phyloP scores from a whole-genome alignment of 2,113 vertebrate species.

The Coturnix japonica region DNA sequence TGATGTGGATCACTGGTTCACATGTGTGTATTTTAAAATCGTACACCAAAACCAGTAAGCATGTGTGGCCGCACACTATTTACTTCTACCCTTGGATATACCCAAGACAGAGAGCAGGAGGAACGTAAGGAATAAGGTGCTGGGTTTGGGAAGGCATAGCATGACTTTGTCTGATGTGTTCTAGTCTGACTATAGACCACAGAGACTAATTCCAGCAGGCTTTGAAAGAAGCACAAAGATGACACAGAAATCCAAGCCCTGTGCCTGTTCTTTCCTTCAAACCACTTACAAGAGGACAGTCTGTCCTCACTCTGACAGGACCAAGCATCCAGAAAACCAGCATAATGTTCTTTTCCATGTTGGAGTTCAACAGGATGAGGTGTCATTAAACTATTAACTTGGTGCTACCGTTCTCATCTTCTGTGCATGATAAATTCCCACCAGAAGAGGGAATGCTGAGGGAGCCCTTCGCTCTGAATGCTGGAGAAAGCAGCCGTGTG shows the following conservation, averaged over 20 bases:
- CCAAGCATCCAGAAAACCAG: neutral
- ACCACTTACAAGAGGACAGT: neutral
- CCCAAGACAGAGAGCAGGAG: neutral
- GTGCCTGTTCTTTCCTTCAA: neutral
- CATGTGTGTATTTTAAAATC: neutral
- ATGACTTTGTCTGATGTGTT: neutral
- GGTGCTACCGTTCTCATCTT: neutral
- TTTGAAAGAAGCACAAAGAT: neutral
- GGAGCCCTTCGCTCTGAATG: neutral
- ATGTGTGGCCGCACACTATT: accelerated
- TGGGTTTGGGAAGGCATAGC: too few species aligned
- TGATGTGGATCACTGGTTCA: neutral
- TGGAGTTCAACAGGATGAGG: neutral
- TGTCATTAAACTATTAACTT: accelerated
- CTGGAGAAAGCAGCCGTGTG: neutral
- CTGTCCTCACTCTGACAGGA: neutral
- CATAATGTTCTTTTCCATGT: neutral
- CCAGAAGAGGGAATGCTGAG: neutral
- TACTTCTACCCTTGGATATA: neutral
- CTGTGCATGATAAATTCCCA: neutral
- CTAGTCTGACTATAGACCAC: neutral
- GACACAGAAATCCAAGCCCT: neutral
- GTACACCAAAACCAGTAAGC: neutral
- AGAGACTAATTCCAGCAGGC: neutral
- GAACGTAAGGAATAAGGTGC: neutral